Evolutionary conservation across 2,113 vertebrate species (phyloP), one percentile per base, ranked within the genome.

Genomic region (Bufo bufo): DNA sequence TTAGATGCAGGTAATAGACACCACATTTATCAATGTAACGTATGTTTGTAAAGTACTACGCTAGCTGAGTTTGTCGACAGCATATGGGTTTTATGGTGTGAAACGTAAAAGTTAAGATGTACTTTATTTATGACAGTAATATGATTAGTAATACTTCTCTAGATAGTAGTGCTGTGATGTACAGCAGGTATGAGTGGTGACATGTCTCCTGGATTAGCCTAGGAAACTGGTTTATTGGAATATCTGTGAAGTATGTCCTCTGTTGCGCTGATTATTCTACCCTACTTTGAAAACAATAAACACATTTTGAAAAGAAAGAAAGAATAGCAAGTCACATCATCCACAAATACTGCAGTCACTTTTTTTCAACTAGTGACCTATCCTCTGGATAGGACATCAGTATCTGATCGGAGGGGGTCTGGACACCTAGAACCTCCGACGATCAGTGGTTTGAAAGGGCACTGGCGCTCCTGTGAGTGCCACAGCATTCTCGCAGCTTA

Each of bases 1-100:
- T 88, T 88, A 77, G 58, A 83, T 75, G 71, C 58, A 88, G 80
- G 58, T 88, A 88, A 84, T 84, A 49, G 69, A 58, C 54, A 19
- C 43, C 52, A 63, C 79, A 88, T 88, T 72, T 50, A 83, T 88
- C 81, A 77, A 45, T 77, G 13, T 84, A 63, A 82, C 79, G 50
- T 87, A 80, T 71, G 61, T 69, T 47, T 75, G 52, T 86, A 58
- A 43, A 71, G 47, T 52, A 58, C 63, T 80, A 86, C 10, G 75
- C 72, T 80, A 23, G 43, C 33, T 20, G 61, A 80, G 63, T 71
- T 56, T 63, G 74, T 80, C 85, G 56, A 75, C 85, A 54, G 61
- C 6, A 66, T 43, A 17, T 65, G 47, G 85, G 49, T 56, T 33
- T 58, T 23, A 23, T 47, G 17, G 49, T 43, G 47, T 66, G 14